A percentile compares a stretch with the other conserved stretches of the same genome.
These are phyloP conservation scores for Megaleporinus macrocephalus DNA, from an alignment of 2,113 vertebrate genomes.

Conservation along the genomic window DNA sequence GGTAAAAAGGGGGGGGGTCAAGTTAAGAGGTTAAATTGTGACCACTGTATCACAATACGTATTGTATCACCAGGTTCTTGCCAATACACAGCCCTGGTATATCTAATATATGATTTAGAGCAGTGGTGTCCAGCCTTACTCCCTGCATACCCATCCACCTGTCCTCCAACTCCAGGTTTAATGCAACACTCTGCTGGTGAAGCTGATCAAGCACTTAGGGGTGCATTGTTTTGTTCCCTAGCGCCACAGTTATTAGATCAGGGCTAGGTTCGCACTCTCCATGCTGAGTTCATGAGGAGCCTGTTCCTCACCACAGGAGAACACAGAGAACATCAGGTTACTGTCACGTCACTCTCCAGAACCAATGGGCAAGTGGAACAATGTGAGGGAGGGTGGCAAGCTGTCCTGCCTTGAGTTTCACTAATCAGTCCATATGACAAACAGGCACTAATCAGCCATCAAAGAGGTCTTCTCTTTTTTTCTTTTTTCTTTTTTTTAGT, in stretches of 20 bases:
- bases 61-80: too few species aligned
- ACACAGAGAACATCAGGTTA: neutral
- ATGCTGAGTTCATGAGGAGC: neutral
- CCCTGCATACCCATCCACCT: too few species aligned
- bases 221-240: neutral
- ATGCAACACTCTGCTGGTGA: neutral
- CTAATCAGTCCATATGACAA: too few species aligned
- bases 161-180: neutral
- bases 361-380: neutral
- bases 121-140: neutral
- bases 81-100: too few species aligned
- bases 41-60: too few species aligned
- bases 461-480: too few species aligned
- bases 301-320: neutral
- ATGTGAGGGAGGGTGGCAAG: too few species aligned
- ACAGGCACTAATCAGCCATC: too few species aligned
- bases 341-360: neutral
- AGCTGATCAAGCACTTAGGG: neutral
- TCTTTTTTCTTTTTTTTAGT: too few species aligned
- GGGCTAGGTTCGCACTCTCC: neutral
- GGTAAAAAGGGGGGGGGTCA: too few species aligned
- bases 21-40: too few species aligned
- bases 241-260: neutral
- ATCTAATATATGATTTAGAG: neutral
- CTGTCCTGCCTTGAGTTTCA: too few species aligned